Evolutionary conservation across 2,888 invertebrate species (phyloP).

Genomic region (Drosophila buzzatii): DNA sequence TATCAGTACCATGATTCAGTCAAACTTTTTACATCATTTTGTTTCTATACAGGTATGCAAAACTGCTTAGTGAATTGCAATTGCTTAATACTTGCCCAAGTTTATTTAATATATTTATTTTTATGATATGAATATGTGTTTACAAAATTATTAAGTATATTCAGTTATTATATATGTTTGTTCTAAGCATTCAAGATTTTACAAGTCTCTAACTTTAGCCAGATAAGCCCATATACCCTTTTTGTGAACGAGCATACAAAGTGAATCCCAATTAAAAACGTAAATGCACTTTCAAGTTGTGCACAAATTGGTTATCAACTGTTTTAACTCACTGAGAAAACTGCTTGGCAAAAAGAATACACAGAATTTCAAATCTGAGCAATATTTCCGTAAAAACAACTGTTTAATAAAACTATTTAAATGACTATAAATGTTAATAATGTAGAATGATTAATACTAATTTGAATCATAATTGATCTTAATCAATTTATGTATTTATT

Average conservation of each 20-base stretch:
- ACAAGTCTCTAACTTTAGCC: too few relatives aligned
- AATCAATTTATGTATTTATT: too few relatives aligned
- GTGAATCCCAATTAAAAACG: neutral
- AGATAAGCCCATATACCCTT: neutral
- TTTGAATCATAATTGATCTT: neutral
- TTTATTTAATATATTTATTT: neutral
- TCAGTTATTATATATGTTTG: too few relatives aligned
- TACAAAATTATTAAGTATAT: too few relatives aligned
- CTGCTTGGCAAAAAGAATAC: neutral
- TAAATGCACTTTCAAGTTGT: neutral
- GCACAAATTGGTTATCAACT: neutral
- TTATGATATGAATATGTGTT: neutral
- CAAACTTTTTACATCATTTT: neutral
- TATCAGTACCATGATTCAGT: constrained; percentile 1
- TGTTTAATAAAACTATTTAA: neutral
- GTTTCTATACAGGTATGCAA: neutral
- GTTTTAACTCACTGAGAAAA: neutral
- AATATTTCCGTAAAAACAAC: neutral
- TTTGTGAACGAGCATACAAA: neutral
- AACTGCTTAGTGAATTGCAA: neutral
- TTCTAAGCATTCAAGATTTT: too few relatives aligned
- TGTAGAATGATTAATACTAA: neutral
- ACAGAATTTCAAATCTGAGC: neutral
- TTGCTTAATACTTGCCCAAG: neutral
- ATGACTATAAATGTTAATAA: neutral